phyloP scores from a whole-genome alignment of 2,113 vertebrate genomes.

The Phylloscopus whistleri region DNA sequence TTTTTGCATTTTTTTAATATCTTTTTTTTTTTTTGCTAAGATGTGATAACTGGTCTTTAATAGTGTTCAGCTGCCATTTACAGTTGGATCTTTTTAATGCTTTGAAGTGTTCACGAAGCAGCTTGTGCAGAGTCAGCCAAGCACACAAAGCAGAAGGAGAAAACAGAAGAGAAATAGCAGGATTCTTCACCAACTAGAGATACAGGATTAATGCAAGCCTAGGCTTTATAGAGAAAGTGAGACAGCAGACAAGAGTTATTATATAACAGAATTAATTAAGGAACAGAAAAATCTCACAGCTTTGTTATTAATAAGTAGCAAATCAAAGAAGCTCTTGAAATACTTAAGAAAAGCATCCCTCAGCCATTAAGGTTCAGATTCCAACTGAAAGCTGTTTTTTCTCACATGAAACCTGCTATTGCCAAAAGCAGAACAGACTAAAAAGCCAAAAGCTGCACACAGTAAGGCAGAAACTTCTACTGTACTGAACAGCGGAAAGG shows the following conservation, averaged over 20 bases:
- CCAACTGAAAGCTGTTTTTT: conserved; percentile 5
- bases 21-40: neutral
- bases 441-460: conserved; percentile 35
- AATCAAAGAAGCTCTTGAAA: conserved; percentile 48
- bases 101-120: neutral
- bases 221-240: conserved; percentile 10
- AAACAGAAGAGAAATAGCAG: conserved; percentile 8
- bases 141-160: conserved; percentile 40
- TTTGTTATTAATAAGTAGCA: conserved; percentile 33
- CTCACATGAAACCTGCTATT: neutral
- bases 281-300: conserved; percentile 31
- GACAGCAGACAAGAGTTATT: neutral
- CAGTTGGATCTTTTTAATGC: neutral
- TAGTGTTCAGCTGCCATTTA: neutral
- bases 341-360: conserved; percentile 21
- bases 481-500: neutral
- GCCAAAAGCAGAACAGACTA: conserved; percentile 20
- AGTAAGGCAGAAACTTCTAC: conserved; percentile 31
- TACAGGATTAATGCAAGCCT: conserved; percentile 36
- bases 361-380: conserved; percentile 24
- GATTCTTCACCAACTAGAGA: neutral
- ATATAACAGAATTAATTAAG: conserved; percentile 15
- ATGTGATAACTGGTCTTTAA: neutral
- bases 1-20: neutral
- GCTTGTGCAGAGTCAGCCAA: conserved; percentile 44